Percentiles rank a stretch among this genome's conserved stretches.
phyloP scores from a whole-genome alignment of 2,113 vertebrate species.

The Labeo rohita region DNA sequence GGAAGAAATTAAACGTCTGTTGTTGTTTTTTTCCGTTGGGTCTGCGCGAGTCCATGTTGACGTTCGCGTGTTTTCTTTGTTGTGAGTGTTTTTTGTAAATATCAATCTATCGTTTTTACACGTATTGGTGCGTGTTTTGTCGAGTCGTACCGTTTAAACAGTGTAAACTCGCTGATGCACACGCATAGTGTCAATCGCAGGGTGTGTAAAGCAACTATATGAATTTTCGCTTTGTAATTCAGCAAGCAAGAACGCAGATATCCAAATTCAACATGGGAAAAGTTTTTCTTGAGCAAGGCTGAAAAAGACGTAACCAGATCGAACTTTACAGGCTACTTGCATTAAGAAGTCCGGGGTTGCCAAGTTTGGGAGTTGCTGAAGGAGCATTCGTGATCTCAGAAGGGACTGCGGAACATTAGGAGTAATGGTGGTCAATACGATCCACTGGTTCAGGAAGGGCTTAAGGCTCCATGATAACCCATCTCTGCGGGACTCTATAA shows the following conservation, averaged over 20 bases:
- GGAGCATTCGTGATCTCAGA: not conserved
- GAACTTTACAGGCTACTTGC: not conserved
- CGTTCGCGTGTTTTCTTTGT: conserved; percentile 14
- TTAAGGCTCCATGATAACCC: conserved; percentile 89
- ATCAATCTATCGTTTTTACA: not conserved
- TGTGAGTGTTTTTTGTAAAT: not conserved
- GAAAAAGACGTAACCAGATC: not conserved
- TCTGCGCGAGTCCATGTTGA: not conserved
- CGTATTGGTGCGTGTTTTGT: not conserved
- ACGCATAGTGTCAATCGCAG: not conserved
- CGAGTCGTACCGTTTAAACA: not conserved
- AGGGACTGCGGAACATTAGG: not conserved
- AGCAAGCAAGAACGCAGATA: not conserved
- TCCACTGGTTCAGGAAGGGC: conserved; percentile 90
- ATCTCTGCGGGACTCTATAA: conserved; percentile 80
- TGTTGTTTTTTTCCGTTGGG: not conserved
- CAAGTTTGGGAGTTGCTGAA: not conserved
- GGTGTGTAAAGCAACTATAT: conserved; percentile 21
- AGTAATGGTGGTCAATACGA: conserved; percentile 83
- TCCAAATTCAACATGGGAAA: conserved; percentile 53
- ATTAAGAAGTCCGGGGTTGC: not conserved
- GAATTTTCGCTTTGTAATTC: conserved; percentile 13
- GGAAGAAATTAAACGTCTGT: not conserved
- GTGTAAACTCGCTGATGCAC: not conserved
- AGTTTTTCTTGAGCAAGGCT: conserved; percentile 68